Base-by-base conservation (phyloP, 2,113 vertebrate species). In the Cathartes aura region DNA sequence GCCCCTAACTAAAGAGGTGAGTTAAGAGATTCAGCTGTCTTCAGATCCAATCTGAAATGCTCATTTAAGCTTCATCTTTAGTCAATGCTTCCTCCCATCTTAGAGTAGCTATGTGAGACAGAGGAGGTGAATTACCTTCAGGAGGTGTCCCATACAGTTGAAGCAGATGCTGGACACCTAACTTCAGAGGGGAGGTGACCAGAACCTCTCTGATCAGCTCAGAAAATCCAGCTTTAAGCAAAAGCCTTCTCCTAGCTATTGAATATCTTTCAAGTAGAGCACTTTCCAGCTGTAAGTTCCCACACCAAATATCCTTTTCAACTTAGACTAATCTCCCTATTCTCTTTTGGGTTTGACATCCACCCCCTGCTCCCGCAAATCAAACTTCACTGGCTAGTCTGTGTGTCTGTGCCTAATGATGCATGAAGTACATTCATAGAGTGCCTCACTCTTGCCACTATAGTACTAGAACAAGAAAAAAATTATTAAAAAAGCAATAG, bases 391-490 rank as follows among this genome's bases (percentile, higher is more conserved):
- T 58, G 43, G 52, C 7, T 45, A 88, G 38, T 58, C 73, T 34
- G 29, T 71, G 59, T 93, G 50, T 43, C 80, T 93, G 29, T 90
- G 53, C 74, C 96, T 98, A 98, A 98, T 70, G 95, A 95, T 58
- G 98, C 97, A 58, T 98, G 96, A 98, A 98, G 97, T 97, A 97
- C 97, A 98, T 94, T 97, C 93, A 98, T 40, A 94, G 87, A 96
- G 81, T 90, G 66, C 93, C 66, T 94, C 75, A 73, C 55, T 96
- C 90, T 79, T 91, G 89, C 96, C 76, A 82, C 96, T 94, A 63
- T 88, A 92, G 85, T 90, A 95, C 93, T 88, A 94, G 91, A 88
- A 96, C 95, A 96, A 95, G 96, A 97, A 96, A 76, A 94, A 63
- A 81, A 76, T 12, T 17, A 86, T 66, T 26, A 59, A 72, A 87